These are phyloP conservation scores for Cephalopachus bancanus DNA, from an alignment of 2,797 vertebrate species.

Conservation along the genomic window DNA sequence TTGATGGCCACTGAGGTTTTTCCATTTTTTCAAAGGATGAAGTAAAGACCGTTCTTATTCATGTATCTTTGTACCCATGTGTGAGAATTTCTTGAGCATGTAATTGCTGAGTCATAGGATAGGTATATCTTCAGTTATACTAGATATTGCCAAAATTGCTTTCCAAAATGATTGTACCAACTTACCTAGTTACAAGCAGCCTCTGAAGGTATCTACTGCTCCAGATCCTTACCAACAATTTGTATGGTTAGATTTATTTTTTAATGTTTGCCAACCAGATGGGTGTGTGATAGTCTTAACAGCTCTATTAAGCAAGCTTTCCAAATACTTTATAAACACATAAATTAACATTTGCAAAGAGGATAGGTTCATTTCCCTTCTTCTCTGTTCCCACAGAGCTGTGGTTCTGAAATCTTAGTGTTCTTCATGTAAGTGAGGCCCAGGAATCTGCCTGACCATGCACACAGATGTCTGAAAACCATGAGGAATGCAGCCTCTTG, in stretches of 20 bases:
- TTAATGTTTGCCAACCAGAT: background rate
- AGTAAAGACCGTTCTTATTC: background rate
- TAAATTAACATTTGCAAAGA: background rate
- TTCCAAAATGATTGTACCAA: background rate
- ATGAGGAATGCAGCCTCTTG: background rate
- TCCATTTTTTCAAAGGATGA: conserved; percentile 13
- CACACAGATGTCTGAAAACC: background rate
- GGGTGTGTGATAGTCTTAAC: background rate
- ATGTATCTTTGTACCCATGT: background rate
- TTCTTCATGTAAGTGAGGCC: background rate
- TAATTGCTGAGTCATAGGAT: background rate
- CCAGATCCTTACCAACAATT: background rate
- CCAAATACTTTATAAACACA: conserved; percentile 21
- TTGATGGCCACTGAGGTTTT: background rate
- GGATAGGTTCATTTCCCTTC: background rate
- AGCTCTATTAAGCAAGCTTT: background rate
- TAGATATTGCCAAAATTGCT: background rate
- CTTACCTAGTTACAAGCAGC: background rate
- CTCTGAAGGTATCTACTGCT: background rate
- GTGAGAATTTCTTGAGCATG: background rate
- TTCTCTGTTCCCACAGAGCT: background rate
- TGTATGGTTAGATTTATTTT: background rate
- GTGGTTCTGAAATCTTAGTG: background rate
- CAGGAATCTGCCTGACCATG: background rate
- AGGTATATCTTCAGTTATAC: background rate